Evolutionary conservation across 2,888 invertebrate genomes (phyloP).

Genomic region (Mesodorylaimus sp.): DNA sequence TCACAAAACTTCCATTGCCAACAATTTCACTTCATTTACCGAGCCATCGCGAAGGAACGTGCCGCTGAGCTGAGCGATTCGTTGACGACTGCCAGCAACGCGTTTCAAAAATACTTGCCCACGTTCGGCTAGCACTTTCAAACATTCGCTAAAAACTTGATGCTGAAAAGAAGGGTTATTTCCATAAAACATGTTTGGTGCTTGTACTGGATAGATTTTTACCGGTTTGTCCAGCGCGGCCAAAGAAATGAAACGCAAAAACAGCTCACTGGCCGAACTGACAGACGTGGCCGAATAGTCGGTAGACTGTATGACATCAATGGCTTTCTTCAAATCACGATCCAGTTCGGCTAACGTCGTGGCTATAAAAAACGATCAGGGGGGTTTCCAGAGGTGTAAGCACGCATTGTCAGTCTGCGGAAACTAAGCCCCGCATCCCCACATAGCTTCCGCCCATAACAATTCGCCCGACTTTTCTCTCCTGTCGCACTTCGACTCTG

Average conservation of each 20-base stretch:
- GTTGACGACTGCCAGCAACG: constrained; percentile 46
- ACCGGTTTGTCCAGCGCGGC: constrained; percentile 33
- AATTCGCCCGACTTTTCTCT: too few species aligned
- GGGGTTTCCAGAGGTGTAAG: not conserved
- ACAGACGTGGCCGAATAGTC: constrained; percentile 35
- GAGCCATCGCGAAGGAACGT: constrained; percentile 71
- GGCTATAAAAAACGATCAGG: constrained; percentile 15
- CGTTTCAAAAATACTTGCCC: constrained; percentile 22
- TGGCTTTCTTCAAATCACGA: constrained; percentile 29
- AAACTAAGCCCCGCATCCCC: too few species aligned
- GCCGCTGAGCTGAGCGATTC: constrained; percentile 61
- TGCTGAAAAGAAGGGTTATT: not conserved
- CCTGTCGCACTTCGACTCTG: too few species aligned
- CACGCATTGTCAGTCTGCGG: too few species aligned
- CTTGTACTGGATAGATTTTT: constrained; percentile 13
- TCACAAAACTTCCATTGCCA: not conserved
- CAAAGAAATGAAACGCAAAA: constrained; percentile 35
- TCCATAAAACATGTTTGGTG: not conserved
- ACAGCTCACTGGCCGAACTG: constrained; percentile 34
- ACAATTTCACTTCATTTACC: constrained; percentile 42
- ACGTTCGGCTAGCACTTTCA: constrained; percentile 15
- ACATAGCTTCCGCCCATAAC: too few species aligned
- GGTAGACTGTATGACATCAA: constrained; percentile 27
- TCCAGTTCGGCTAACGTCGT: constrained; percentile 32
- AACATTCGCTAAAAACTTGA: constrained; percentile 9